These are phyloP conservation scores for Cyrtonyx montezumae DNA, from an alignment of 2,113 vertebrate species.

Conservation along the genomic window DNA sequence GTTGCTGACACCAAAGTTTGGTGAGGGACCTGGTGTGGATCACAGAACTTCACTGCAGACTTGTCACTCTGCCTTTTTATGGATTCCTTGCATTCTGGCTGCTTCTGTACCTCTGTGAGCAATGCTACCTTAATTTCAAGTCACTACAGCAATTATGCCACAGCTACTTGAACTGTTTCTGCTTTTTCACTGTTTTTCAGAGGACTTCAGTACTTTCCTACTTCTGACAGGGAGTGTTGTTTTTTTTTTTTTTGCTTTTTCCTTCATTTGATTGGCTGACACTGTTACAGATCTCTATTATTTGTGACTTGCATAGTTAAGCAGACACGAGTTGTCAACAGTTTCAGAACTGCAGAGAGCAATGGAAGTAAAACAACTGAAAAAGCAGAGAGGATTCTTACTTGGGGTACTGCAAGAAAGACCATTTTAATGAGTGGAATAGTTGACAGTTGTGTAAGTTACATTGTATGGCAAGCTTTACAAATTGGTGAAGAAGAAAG, in stretches of 20 bases:
- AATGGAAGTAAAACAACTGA: neutral
- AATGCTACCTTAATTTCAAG: too few relatives aligned
- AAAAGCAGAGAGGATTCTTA: neutral
- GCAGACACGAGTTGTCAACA: neutral
- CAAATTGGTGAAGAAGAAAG: neutral
- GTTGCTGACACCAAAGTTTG: too few relatives aligned
- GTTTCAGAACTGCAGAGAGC: neutral
- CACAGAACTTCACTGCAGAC: too few relatives aligned
- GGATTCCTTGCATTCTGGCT: too few relatives aligned
- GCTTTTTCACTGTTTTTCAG: neutral
- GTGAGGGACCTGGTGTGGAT: too few relatives aligned
- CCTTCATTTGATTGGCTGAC: neutral
- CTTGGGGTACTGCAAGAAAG: neutral
- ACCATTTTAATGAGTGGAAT: neutral
- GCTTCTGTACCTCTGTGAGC: too few relatives aligned
- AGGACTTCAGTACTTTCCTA: neutral
- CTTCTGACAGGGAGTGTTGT: too few relatives aligned
- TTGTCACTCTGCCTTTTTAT: too few relatives aligned
- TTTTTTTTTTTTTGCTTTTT: neutral
- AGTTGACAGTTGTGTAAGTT: neutral
- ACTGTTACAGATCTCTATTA: neutral
- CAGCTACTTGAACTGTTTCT: neutral
- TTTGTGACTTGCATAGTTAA: neutral
- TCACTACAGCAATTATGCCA: too few relatives aligned
- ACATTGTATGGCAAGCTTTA: neutral